Conservation (phyloP, 1,140 invertebrate genomes). For the Pollicipes pollicipes region DNA sequence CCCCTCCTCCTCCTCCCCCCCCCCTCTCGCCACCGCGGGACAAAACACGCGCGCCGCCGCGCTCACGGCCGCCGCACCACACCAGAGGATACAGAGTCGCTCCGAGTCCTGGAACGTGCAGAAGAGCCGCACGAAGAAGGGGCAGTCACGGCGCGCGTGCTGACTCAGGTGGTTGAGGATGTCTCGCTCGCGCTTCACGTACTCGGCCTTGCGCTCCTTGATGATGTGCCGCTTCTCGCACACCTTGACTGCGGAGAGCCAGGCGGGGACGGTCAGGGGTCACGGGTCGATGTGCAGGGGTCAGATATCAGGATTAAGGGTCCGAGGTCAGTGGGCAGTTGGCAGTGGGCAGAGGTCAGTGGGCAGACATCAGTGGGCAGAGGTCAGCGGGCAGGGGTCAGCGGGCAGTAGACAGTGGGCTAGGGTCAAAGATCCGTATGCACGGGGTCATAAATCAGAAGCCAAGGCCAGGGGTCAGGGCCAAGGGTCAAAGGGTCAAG, state of each 20-base stretch:
- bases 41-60: no score
- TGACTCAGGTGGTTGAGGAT: constrained; percentile 56
- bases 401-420: no score
- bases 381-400: no score
- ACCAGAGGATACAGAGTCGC: constrained; percentile 51
- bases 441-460: no score
- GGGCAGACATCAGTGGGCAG: no score
- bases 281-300: no score
- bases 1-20: constrained; percentile 1
- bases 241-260: constrained; percentile 67
- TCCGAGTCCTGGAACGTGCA: constrained; percentile 92
- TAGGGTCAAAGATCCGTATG: no score
- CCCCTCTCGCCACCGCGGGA: not conserved
- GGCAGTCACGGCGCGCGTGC: constrained; percentile 33
- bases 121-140: constrained; percentile 81
- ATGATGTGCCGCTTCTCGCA: constrained; percentile 84
- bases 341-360: no score
- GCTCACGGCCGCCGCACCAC: not conserved
- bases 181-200: constrained; percentile 82
- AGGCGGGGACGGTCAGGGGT: constrained; percentile 9
- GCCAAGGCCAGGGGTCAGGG: no score
- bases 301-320: no score
- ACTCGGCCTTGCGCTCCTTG: constrained; percentile 77
- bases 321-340: no score
- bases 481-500: no score